A percentile compares a stretch with the other conserved stretches of the same genome.
Evolutionary conservation across 1,140 invertebrate species (phyloP).

Genomic region (Potamilus streckersoni): DNA sequence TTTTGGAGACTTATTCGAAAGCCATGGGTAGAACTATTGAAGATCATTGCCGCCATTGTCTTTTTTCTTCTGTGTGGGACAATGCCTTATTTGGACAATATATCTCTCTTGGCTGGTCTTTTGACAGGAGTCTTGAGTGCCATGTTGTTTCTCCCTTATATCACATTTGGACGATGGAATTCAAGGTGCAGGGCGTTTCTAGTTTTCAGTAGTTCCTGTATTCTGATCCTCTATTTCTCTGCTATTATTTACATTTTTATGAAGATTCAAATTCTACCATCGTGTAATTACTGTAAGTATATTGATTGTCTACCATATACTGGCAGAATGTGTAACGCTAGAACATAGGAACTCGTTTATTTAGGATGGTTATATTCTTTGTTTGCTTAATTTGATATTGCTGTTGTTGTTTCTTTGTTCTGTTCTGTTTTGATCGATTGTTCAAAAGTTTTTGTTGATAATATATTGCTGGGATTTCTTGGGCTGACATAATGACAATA

Average conservation of each 20-base stretch:
- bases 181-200: conserved; percentile 22
- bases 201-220: conserved; percentile 18
- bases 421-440: no score
- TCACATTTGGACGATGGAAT: conserved; percentile 45
- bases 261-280: conserved; percentile 33
- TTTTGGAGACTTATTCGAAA: conserved; percentile 49
- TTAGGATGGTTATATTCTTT: no score
- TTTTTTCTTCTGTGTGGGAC: conserved; percentile 47
- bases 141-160: conserved; percentile 49
- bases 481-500: no score
- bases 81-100: conserved; percentile 51
- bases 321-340: conserved; percentile 41
- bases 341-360: no score
- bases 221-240: conserved; percentile 31
- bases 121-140: conserved; percentile 43
- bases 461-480: no score
- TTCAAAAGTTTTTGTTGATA: no score
- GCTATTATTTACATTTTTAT: conserved; percentile 36
- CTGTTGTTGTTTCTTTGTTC: no score
- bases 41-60: conserved; percentile 35
- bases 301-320: conserved; percentile 53
- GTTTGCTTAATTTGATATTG: no score
- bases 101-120: conserved; percentile 45
- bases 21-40: conserved; percentile 45
- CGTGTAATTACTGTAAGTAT: conserved; percentile 34